These are phyloP conservation scores for Percina caprodes DNA, from an alignment of 2,113 vertebrate species.

Conservation along the genomic window DNA sequence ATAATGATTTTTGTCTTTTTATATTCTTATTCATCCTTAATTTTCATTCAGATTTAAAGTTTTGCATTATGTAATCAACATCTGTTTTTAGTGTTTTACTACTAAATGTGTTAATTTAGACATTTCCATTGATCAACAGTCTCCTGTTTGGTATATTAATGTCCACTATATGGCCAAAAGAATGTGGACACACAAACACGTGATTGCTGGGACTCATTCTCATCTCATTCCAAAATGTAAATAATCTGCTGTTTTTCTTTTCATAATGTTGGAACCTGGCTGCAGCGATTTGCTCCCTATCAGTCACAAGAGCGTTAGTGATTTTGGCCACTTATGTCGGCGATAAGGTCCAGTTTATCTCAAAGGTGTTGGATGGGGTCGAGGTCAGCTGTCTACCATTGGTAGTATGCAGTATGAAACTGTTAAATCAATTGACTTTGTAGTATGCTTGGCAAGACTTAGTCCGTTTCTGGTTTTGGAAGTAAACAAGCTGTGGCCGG, in stretches of 20 bases:
- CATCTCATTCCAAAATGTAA: background rate
- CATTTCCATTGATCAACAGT: background rate
- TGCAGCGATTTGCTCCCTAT: slow-evolving; percentile 8
- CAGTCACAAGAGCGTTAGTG: background rate
- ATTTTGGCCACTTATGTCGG: too few species aligned
- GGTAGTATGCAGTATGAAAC: too few species aligned
- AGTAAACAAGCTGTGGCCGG: too few species aligned
- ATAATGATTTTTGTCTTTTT: background rate
- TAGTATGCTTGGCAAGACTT: too few species aligned
- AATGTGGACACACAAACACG: too few species aligned
- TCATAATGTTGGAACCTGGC: background rate
- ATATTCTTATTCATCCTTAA: background rate
- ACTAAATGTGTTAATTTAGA: background rate
- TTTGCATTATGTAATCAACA: background rate
- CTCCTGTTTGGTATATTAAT: background rate
- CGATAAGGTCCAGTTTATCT: background rate
- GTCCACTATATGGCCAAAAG: too few species aligned
- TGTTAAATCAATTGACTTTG: too few species aligned
- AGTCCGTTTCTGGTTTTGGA: too few species aligned
- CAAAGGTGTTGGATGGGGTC: too few species aligned
- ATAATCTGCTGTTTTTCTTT: slow-evolving; percentile 16
- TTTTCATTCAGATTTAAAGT: background rate
- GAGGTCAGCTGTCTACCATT: too few species aligned
- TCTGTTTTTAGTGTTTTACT: too few species aligned
- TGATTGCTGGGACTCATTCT: background rate